These are phyloP conservation scores for Diadegma fenestrale DNA, from an alignment of 2,888 invertebrate species.

Conservation along the genomic window DNA sequence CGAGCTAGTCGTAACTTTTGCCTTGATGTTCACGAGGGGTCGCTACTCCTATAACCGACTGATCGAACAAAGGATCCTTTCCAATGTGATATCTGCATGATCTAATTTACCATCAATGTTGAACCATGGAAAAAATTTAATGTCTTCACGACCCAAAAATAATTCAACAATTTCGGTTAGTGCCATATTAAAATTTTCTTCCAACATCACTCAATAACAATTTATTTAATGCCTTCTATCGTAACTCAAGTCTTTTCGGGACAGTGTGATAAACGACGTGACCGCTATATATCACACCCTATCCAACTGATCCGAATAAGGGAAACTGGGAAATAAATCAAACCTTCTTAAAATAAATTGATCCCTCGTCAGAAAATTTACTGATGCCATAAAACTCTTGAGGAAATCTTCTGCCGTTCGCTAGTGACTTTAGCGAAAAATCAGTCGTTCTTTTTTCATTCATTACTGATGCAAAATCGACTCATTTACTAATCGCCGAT, in stretches of 20 bases:
- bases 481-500: not conserved
- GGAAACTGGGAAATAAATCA: not conserved
- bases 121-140: constrained; percentile 1
- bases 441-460: not conserved
- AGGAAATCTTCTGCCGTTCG: not conserved
- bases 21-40: constrained; percentile 50
- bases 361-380: not conserved
- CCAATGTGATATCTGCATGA: constrained; percentile 22
- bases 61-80: constrained; percentile 29
- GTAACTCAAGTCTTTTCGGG: not conserved
- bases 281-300: not conserved
- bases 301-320: not conserved
- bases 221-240: not conserved
- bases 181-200: not conserved
- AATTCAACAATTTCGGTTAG: not conserved
- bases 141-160: not conserved
- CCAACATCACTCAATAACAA: not conserved
- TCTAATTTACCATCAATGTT: constrained; percentile 25
- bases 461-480: too few relatives aligned
- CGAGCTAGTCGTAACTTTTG: constrained; percentile 60
- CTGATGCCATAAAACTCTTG: not conserved
- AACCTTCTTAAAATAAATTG: not conserved
- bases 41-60: constrained; percentile 19
- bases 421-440: not conserved
- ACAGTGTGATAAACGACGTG: not conserved